Evolutionary conservation across 2,797 vertebrate genomes (phyloP).

Genomic region (Protonibea diacanthus): DNA sequence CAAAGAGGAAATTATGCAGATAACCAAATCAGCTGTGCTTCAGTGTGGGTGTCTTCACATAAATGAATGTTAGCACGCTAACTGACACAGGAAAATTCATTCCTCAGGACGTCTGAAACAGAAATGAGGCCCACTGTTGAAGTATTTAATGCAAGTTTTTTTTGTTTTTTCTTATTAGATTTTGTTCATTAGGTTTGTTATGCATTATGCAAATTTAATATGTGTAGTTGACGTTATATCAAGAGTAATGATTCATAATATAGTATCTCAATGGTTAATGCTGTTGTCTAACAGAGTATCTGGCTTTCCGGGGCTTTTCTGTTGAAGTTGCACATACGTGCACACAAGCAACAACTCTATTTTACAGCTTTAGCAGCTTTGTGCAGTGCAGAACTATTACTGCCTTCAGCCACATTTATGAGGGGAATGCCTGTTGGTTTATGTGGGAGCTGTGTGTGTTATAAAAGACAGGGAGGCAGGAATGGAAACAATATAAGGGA

Average conservation of each 20-base stretch:
- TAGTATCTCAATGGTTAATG: conserved; percentile 16
- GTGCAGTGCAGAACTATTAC: conserved; percentile 29
- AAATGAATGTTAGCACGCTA: not conserved
- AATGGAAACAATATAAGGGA: conserved; percentile 24
- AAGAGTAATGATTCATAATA: conserved; percentile 30
- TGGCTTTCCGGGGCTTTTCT: not conserved
- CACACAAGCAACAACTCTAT: conserved; percentile 11
- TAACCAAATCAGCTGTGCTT: conserved; percentile 11
- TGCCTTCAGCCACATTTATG: conserved; percentile 25
- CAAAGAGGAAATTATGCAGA: not conserved
- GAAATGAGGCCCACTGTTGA: not conserved
- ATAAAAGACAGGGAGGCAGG: conserved; percentile 6
- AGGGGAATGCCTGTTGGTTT: conserved; percentile 38
- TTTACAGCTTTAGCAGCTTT: conserved; percentile 43
- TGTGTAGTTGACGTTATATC: conserved; percentile 30
- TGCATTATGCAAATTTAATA: conserved; percentile 40
- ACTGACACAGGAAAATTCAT: not conserved
- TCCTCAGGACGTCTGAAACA: not conserved
- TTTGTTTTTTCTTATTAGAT: conserved; percentile 24
- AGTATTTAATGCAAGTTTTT: conserved; percentile 16
- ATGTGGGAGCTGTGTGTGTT: conserved; percentile 29
- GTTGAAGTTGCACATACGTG: not conserved
- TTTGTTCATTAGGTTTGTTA: conserved; percentile 5
- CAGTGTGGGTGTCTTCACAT: not conserved
- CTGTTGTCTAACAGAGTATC: not conserved